Base-by-base conservation (phyloP, 92 coral and sea anemone species). In the Epizoanthus scotinus region DNA sequence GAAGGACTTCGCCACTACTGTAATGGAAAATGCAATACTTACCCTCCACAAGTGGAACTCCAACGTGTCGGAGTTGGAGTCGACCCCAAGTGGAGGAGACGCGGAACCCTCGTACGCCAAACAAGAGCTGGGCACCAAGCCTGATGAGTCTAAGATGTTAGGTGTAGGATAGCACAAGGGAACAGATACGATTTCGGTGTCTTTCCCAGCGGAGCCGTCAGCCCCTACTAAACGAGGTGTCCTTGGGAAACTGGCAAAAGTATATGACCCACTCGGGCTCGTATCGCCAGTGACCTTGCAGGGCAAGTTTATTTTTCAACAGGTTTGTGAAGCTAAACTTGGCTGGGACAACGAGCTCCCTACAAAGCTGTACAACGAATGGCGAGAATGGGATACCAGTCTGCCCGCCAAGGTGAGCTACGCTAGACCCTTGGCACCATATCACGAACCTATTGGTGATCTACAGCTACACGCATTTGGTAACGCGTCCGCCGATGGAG, bases 311-410 rank as follows among this genome's bases (percentile, higher is more conserved):
- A 36, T 61, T 8, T 61, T 25, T 26, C 31, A 36, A 15, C 10
- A 61, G 36, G 66, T 36, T 61, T 61, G 66, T 36, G 36, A 61
- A 36, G 17, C 8, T 17, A 61, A 61, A 4, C 12, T 61, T 8
- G 66, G 34, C 8, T 61, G 66, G 66, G 66, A 61, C 66, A 24
- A 24, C 34, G 34, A 61, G 66, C 66, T 61, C 8, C 66, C 36
- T 18, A 61, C 25, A 18, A 26, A 61, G 34, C 12, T 61, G 8
- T 17, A 10, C 31, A 18, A 26, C 25, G 36, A 61, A 26, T 61
- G 66, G 66, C 10, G 34, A 36, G 8, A 36, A 8, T 61, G 66
- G 66, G 63, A 20, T 20, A 27, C 28, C 21, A 27, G 63, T 58
- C 63, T 19, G 63, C 66, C 36, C 18, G 42, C 42, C 42, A 36